Base-by-base conservation (phyloP, 2,888 invertebrate genomes). In the Galerucella nymphaeae region DNA sequence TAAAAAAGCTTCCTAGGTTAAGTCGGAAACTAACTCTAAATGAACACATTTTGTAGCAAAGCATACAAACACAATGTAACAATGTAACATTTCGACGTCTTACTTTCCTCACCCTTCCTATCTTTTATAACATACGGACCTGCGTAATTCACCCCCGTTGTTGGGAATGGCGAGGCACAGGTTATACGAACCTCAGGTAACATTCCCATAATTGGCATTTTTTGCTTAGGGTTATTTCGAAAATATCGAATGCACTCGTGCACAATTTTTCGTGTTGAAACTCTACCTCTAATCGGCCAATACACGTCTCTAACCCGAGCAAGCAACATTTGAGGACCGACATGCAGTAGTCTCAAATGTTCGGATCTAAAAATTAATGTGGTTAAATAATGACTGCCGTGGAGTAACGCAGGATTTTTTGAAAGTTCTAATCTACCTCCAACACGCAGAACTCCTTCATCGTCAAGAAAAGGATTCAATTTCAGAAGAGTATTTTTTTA, bases 371-470 rank as follows among this genome's bases (percentile, higher is more conserved):
- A 30, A 30, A 61, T n/a, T 38, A 61, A 8, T 61, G 14, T 61
- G 14, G 61, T 23, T 16, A 61, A 61, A 23, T 23, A 9, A 38
- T 61, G 61, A 30, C 1, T 16, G 4, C 59, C 38, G 1, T 18
- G 6, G 6, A 59, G 38, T 30, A 59, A 14, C 20, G 59, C 59
- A 16, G 13, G 13, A 4, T 59, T 1, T 1, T 42, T 42, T 10
- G 48, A 48, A 1, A 13, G 48, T 5, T n/a, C 48, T n/a, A 48
- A 48, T 48, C 13, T 48, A n/a, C 48, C 48, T n/a, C 48, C 48
- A 48, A 48, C 48, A 48, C 48, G 48, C n/a, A 48, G 13, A 48
- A 48, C n/a, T 48, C 48, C 48, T 48, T n/a, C 48, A 48, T 48
- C n/a, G 48, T 48, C 48, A 48, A 48, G 48, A n/a, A 48, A 48